These are phyloP conservation scores for Dysdera silvatica DNA, from an alignment of 1,140 invertebrate species.

Conservation along the genomic window DNA sequence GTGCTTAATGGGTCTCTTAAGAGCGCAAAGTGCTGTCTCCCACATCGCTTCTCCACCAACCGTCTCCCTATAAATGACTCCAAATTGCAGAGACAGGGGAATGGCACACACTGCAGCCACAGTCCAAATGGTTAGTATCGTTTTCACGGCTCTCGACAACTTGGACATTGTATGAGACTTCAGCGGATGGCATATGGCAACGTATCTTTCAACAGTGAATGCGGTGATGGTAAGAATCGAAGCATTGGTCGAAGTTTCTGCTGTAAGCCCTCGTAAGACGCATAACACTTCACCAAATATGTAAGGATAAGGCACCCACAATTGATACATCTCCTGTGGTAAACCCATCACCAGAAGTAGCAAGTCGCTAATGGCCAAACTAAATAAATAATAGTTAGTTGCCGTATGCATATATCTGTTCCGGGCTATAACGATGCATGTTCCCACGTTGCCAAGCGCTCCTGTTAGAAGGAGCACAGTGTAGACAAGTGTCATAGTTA, in stretches of 20 bases:
- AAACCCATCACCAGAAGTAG: constrained; percentile 61
- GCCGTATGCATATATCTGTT: constrained; percentile 51
- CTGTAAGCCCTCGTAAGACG: constrained; percentile 67
- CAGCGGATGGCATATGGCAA: constrained; percentile 47
- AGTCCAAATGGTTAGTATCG: constrained; percentile 45
- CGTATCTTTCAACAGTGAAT: constrained; percentile 47
- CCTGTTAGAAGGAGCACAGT: constrained; percentile 49
- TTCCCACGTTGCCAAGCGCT: constrained; percentile 51
- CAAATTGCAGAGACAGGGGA: constrained; percentile 53
- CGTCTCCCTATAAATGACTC: constrained; percentile 30
- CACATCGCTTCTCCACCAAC: background rate
- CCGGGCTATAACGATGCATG: constrained; percentile 52
- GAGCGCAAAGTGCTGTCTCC: constrained; percentile 20
- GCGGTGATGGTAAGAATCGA: constrained; percentile 47
- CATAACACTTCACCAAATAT: constrained; percentile 77
- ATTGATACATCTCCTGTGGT: constrained; percentile 74
- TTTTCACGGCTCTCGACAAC: constrained; percentile 43
- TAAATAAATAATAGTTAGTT: constrained; percentile 85
- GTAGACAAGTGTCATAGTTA: constrained; percentile 48
- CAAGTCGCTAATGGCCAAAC: constrained; percentile 83
- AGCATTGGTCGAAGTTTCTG: constrained; percentile 41
- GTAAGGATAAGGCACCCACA: constrained; percentile 81
- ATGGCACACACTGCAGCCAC: constrained; percentile 33
- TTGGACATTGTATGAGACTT: constrained; percentile 44
- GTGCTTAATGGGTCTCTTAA: constrained; percentile 43